These are phyloP conservation scores for Phyllotreta striolata DNA, from an alignment of 2,888 invertebrate species.

Conservation along the genomic window DNA sequence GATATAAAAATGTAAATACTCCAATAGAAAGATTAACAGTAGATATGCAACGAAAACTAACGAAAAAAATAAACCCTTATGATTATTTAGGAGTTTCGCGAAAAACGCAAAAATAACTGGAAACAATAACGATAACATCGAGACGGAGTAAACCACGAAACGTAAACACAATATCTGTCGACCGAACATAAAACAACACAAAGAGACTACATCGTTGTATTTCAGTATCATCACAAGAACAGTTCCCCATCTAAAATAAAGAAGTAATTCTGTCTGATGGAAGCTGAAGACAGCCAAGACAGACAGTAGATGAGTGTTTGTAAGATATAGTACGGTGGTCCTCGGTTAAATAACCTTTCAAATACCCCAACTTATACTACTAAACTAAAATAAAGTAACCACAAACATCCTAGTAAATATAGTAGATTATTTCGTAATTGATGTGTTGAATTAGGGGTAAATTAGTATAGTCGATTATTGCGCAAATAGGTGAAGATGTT, in stretches of 20 bases:
- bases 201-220: constrained; percentile 16
- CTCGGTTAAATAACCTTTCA: no score
- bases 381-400: no score
- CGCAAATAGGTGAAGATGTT: not conserved
- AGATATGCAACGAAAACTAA: no score
- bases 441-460: no score
- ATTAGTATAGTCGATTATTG: no score
- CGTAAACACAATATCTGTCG: constrained; percentile 22
- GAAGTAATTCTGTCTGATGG: constrained; percentile 54
- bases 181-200: constrained; percentile 17
- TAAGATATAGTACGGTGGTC: no score
- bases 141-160: constrained; percentile 5
- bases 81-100: not conserved
- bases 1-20: no score
- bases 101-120: not conserved
- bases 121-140: constrained; percentile 15
- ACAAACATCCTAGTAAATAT: no score
- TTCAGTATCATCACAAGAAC: constrained; percentile 32
- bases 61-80: no score
- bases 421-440: no score
- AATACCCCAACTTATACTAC: no score
- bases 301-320: constrained; percentile 33
- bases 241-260: constrained; percentile 41
- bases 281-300: constrained; percentile 35
- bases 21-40: no score